Conservation (phyloP, 2,888 invertebrate species). For the Melanargia galathea region DNA sequence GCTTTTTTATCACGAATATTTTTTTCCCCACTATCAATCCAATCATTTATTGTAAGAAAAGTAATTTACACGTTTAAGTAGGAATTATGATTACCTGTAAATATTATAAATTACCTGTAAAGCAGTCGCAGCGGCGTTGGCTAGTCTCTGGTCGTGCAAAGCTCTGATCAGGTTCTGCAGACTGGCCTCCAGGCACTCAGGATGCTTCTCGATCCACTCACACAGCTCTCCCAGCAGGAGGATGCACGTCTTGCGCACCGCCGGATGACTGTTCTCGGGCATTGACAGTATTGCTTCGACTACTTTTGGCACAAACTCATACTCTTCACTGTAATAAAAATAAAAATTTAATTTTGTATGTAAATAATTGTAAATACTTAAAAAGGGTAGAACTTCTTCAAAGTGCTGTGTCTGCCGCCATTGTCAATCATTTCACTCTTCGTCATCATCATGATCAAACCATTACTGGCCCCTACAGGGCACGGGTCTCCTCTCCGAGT, state of each 20-base stretch:
- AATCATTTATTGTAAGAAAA: too few species aligned
- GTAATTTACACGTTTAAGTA: background rate
- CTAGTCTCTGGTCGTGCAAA: slow-evolving; percentile 87
- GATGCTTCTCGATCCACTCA: slow-evolving; percentile 97
- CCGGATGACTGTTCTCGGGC: slow-evolving; percentile 91
- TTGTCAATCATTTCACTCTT: too few species aligned
- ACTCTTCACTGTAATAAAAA: slow-evolving; percentile 86
- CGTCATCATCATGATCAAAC: too few species aligned
- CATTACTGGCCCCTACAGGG: too few species aligned
- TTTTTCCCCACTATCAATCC: too few species aligned
- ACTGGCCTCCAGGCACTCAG: slow-evolving; percentile 90
- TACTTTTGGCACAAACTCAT: slow-evolving; percentile 95
- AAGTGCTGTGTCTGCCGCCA: too few species aligned
- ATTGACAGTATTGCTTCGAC: slow-evolving; percentile 94
- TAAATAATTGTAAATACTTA: too few species aligned
- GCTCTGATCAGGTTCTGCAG: slow-evolving; percentile 90
- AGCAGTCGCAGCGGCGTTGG: slow-evolving; percentile 91
- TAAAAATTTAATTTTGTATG: slow-evolving; percentile 6
- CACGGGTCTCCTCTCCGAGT: too few species aligned
- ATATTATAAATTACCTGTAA: slow-evolving; percentile 80
- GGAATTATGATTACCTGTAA: background rate
- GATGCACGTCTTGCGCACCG: slow-evolving; percentile 94
- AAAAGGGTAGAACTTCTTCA: too few species aligned
- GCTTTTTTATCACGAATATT: background rate
- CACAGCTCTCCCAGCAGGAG: slow-evolving; percentile 93